phyloP scores from a whole-genome alignment of 2,113 vertebrate species.

The Callaeas wilsoni region DNA sequence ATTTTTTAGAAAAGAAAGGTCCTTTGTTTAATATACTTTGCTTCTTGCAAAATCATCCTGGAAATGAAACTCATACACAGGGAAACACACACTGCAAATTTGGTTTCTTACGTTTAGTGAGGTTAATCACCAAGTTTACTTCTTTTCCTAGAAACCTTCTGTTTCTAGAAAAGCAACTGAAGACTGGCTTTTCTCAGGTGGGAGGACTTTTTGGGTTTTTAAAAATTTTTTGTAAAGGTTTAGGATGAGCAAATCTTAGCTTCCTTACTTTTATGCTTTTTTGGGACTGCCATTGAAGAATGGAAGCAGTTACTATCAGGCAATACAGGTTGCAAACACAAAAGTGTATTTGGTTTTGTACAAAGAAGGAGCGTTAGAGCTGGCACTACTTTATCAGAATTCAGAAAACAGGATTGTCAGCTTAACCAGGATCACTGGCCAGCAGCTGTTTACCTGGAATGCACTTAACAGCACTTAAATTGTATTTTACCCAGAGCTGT shows the following conservation, averaged over 20 bases:
- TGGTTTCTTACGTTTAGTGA: neutral
- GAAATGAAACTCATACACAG: neutral
- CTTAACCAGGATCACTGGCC: neutral
- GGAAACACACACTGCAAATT: neutral
- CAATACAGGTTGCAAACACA: neutral
- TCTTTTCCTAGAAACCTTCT: neutral
- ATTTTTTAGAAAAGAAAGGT: neutral
- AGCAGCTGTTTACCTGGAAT: conserved; percentile 7
- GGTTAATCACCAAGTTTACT: neutral
- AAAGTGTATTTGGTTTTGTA: neutral
- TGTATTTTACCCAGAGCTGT: neutral
- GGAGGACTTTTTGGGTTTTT: neutral
- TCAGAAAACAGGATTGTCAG: neutral
- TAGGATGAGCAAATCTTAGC: neutral
- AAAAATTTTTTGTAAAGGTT: neutral
- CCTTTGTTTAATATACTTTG: neutral
- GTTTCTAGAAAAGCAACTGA: neutral
- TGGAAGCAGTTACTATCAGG: neutral
- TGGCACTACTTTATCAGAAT: neutral
- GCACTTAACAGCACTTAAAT: neutral
- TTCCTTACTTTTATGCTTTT: neutral
- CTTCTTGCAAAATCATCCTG: neutral
- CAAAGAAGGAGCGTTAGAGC: neutral
- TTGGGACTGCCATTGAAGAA: neutral
- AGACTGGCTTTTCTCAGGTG: neutral